Base-by-base conservation (phyloP, 2,888 invertebrate species). In the Hirtodrosophila duncani region DNA sequence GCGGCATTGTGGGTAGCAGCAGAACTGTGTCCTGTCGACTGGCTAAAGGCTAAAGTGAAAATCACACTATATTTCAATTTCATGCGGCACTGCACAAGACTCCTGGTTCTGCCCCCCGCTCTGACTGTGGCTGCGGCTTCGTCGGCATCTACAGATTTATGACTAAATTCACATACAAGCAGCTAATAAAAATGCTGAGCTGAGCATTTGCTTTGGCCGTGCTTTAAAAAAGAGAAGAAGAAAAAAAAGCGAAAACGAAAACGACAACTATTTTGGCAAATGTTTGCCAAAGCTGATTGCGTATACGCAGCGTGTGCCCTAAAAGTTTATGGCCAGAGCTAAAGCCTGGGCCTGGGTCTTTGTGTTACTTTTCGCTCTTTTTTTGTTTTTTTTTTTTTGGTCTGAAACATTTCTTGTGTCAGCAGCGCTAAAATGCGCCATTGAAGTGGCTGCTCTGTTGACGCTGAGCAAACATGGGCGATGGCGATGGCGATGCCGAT, bases 11-110 rank as follows among this genome's bases (percentile, higher is more conserved):
- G 16, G 14, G 8, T 11, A 20, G 42, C 16, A 21, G 21, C 31
- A 16, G n/a, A 3, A 5, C 16, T 8, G 11, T 26, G 31, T 34
- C 18, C 24, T 20, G 33, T 17, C 37, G 33, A 38, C 38, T 43
- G 33, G 50, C 56, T 41, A n/a, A n/a, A 2, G 53, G 45, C 49
- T 53, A 75, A 77, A 74, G 78, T 77, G 78, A 78, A 78, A 74
- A 77, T 77, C 78, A 78, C 75, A 77, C 78, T 75, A 74, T 78
- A 78, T 78, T 77, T 77, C 75, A 77, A 77, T 77, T 77, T 77
- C 75, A 77, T 78, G 75, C 71, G 71, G 71, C 74, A 59, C 42
- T 78, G 75, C 71, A 68, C 77, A 61, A 33, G 23, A 26, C 58
- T 56, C n/a, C n/a, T n/a, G n/a, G n/a, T n/a, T n/a, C n/a, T n/a